These are phyloP conservation scores for Delia radicum DNA, from an alignment of 1,140 invertebrate genomes.

Conservation along the genomic window DNA sequence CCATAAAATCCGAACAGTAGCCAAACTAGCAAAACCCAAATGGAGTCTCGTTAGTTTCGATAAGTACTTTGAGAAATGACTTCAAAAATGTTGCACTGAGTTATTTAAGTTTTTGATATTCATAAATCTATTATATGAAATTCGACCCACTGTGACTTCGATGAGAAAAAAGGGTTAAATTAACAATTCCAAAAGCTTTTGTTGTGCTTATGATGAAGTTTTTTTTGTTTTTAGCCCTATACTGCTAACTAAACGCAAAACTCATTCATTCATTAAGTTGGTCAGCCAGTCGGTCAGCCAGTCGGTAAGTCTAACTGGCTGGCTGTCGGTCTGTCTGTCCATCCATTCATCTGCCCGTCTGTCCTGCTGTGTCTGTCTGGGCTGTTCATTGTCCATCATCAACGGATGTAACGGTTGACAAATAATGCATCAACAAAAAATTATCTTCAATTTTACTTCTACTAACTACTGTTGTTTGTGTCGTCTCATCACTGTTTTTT, in stretches of 20 bases:
- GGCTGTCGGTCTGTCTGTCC: neutral
- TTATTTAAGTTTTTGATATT: no score
- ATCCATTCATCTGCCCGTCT: no score
- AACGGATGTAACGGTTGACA: constrained; percentile 55
- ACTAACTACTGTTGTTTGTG: neutral
- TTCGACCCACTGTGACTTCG: no score
- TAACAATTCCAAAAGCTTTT: neutral
- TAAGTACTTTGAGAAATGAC: no score
- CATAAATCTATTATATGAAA: no score
- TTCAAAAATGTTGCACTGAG: no score
- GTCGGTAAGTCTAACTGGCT: neutral
- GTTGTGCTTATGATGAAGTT: neutral
- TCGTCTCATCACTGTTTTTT: constrained; percentile 2
- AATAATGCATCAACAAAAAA: constrained; percentile 33
- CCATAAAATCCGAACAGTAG: no score
- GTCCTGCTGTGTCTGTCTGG: neutral
- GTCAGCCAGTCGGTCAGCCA: neutral
- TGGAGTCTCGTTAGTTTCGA: no score
- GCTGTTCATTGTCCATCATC: constrained; percentile 3
- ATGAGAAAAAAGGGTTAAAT: neutral
- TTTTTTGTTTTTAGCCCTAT: no score
- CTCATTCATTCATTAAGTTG: constrained; percentile 8
- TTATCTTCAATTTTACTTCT: neutral
- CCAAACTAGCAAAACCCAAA: no score
- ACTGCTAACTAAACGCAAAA: neutral